Base-by-base conservation (phyloP, 2,888 invertebrate species). In the Sesia apiformis region DNA sequence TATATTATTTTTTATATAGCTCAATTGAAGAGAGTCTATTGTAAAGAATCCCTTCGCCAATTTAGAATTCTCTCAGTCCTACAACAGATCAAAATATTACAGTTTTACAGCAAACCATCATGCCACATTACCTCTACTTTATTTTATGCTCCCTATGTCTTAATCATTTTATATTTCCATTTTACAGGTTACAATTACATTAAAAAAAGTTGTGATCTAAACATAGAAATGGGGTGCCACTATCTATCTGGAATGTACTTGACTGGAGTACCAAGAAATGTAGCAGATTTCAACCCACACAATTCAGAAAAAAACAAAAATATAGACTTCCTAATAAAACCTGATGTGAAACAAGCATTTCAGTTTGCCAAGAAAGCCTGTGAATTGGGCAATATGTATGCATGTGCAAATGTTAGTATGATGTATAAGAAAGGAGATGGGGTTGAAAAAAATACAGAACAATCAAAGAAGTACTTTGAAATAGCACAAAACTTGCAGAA, bases 341-440 rank as follows among this genome's bases (percentile, higher is more conserved):
- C 93, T 60, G 93, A 97, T 70, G 92, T 93, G 91, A 90, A 89
- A 49, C 94, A 95, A 78, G 97, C 97, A 0, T 95, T 96, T 75
- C 85, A 93, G 43, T 94, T 92, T 69, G 94, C 96, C 0, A 81
- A 91, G 56, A 94, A 93, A 76, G 96, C 94, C 0, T 99, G 98
- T 76, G 94, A 97, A 59, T 81, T 94, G 0, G 95, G 94, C 0
- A 95, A 97, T 72, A 93, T 96, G 75, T 95, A 94, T 71, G 95
- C 96, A 0, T 99, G 99, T 86, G 94, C 94, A 0, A 98, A 98
- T 85, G 88, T 98, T 0, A 94, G 97, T 70, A 93, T 95, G 77
- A 97, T 97, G 95, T 95, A 96, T 75, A 91, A 91, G 41, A 92
- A 92, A 72, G 97, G 97, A 7, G 96, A 97, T 60, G 97, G 97